A percentile compares a stretch with the other conserved stretches of the same genome.
Conservation (phyloP, 2,113 vertebrate genomes). For the Albula goreensis region DNA sequence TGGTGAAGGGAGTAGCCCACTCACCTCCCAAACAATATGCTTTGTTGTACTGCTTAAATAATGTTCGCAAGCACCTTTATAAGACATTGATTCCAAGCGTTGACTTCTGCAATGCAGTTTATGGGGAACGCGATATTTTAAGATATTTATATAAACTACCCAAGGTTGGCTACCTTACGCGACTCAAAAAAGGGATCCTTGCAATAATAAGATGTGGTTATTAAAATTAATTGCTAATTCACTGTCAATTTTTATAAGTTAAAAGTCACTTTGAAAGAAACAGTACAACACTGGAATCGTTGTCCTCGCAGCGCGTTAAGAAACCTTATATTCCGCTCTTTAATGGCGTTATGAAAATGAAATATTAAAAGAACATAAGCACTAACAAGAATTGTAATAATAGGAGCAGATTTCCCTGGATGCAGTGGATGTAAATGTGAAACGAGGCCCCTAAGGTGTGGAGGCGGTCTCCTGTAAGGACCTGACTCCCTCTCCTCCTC, state of each 20-base stretch:
- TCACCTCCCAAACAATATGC: too few species aligned
- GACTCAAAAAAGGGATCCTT: not conserved
- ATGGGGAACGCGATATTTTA: too few species aligned
- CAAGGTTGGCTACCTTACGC: not conserved
- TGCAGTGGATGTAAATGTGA: constrained; percentile 46
- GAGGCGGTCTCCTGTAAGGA: constrained; percentile 7
- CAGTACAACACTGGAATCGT: not conserved
- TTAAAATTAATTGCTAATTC: not conserved
- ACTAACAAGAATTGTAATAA: constrained; percentile 53
- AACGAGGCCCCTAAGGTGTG: constrained; percentile 39
- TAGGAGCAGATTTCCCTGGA: constrained; percentile 49
- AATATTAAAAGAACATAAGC: constrained; percentile 54
- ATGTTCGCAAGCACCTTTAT: too few species aligned
- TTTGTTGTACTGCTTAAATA: too few species aligned
- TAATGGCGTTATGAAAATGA: constrained; percentile 40
- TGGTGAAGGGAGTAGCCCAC: too few species aligned
- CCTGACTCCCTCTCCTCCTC: constrained; percentile 24
- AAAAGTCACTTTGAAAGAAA: not conserved
- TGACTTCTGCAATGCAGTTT: too few species aligned
- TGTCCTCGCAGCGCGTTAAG: constrained; percentile 36
- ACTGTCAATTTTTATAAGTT: not conserved
- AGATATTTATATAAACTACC: too few species aligned
- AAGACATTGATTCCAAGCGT: too few species aligned
- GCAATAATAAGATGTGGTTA: not conserved
- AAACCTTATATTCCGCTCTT: constrained; percentile 24